Percentiles rank a stretch among this genome's conserved stretches.
These are phyloP conservation scores for Euura lappo DNA, from an alignment of 1,140 invertebrate species.

Conservation along the genomic window DNA sequence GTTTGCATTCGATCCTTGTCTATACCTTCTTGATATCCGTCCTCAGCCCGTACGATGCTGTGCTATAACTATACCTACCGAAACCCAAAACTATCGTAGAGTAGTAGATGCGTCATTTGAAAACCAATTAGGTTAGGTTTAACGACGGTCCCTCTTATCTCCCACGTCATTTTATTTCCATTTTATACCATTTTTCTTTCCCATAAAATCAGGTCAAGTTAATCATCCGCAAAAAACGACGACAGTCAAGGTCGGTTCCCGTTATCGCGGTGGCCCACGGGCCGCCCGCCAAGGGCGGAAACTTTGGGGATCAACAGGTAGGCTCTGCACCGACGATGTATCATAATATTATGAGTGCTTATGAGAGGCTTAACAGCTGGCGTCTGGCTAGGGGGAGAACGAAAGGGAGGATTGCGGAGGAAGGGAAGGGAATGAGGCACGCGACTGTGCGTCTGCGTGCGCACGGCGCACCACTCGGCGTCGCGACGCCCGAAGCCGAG, in stretches of 20 bases:
- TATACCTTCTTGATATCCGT: neutral
- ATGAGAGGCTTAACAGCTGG: slow-evolving; percentile 6
- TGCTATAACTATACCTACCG: neutral
- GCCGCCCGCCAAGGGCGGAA: neutral
- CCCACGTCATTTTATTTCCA: too few species aligned
- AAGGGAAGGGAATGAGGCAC: too few species aligned
- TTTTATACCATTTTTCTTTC: too few species aligned
- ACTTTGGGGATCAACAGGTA: neutral
- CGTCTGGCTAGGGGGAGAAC: neutral
- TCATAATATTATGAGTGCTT: slow-evolving; percentile 7
- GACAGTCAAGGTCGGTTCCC: too few species aligned
- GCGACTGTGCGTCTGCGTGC: neutral
- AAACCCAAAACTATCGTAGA: too few species aligned
- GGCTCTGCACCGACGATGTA: neutral
- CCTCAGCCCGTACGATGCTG: neutral
- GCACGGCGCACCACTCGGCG: neutral
- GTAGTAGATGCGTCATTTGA: neutral
- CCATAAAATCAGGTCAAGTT: too few species aligned
- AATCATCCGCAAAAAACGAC: too few species aligned
- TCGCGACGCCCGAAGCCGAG: neutral
- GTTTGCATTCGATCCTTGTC: slow-evolving; percentile 5
- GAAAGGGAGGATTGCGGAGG: too few species aligned
- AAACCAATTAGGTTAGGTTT: slow-evolving; percentile 1
- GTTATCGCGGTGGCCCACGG: too few species aligned
- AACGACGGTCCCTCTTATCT: neutral